A percentile compares a stretch with the other conserved stretches of the same genome.
phyloP scores from a whole-genome alignment of 2,797 vertebrate genomes.

The Leptoclinus maculatus region DNA sequence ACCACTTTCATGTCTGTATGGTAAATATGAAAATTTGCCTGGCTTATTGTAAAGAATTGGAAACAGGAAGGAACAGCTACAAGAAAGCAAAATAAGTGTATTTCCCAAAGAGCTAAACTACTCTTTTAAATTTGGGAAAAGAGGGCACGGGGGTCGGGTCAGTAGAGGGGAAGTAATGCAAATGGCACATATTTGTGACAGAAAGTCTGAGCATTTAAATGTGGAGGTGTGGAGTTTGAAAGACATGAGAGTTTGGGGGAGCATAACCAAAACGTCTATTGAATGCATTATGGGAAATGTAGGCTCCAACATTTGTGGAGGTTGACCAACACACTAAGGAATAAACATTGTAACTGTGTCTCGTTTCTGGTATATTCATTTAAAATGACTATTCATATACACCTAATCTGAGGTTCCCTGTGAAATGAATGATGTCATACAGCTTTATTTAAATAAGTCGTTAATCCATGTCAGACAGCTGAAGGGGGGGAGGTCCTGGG shows the following conservation, averaged over 20 bases:
- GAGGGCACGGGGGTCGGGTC: background rate
- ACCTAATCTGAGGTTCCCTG: background rate
- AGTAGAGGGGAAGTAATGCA: background rate
- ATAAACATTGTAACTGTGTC: background rate
- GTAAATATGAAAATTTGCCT: background rate
- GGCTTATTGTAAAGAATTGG: background rate
- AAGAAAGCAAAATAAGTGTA: background rate
- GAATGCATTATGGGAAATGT: constrained; percentile 13
- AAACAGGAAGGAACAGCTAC: background rate
- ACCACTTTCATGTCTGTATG: background rate
- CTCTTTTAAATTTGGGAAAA: background rate
- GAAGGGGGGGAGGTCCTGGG: background rate
- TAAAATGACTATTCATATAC: background rate
- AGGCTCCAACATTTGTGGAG: background rate
- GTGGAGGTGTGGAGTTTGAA: background rate
- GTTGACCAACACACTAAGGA: background rate
- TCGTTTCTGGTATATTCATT: background rate
- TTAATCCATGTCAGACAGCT: constrained; percentile 11
- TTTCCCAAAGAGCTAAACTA: background rate
- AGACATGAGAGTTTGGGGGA: background rate
- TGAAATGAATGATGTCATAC: background rate
- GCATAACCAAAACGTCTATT: background rate
- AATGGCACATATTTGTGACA: background rate
- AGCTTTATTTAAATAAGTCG: constrained; percentile 1
- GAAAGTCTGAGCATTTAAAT: background rate